A percentile compares a stretch with the other conserved stretches of the same genome.
phyloP scores from a whole-genome alignment of 2,888 invertebrate species.

The Mellilla xanthometata region DNA sequence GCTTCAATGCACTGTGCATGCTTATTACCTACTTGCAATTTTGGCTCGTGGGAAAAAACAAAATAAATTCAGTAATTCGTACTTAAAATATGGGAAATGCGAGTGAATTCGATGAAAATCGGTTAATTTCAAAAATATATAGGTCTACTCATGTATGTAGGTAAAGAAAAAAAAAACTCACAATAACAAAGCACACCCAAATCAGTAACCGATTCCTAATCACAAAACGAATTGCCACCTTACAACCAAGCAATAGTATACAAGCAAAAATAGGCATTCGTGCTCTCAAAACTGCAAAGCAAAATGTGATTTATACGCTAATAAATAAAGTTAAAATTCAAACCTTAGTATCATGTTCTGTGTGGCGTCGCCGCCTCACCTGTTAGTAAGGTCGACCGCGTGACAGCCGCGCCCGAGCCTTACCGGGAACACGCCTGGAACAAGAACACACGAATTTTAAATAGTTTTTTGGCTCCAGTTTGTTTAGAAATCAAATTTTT shows the following conservation, averaged over 20 bases:
- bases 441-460: constrained; percentile 23
- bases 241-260: constrained; percentile 10
- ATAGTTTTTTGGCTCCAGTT: not conserved
- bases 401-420: constrained; percentile 71
- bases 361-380: constrained; percentile 79
- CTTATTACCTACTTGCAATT: constrained; percentile 24
- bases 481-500: too few relatives aligned
- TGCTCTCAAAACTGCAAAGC: constrained; percentile 1
- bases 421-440: constrained; percentile 70
- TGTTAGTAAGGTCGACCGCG: constrained; percentile 81
- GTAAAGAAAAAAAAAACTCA: constrained; percentile 3
- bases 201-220: constrained; percentile 16
- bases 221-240: constrained; percentile 20
- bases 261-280: constrained; percentile 11
- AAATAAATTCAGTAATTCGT: constrained; percentile 6
- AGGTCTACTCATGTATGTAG: too few relatives aligned
- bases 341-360: constrained; percentile 82
- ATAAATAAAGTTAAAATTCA: constrained; percentile 67
- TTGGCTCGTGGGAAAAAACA: constrained; percentile 13
- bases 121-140: too few relatives aligned
- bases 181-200: constrained; percentile 14
- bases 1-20: constrained; percentile 21
- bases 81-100: too few relatives aligned
- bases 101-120: too few relatives aligned
- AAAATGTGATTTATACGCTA: constrained; percentile 30